Evolutionary conservation across 2,888 invertebrate species (phyloP).

Genomic region (Spilarctia lutea): DNA sequence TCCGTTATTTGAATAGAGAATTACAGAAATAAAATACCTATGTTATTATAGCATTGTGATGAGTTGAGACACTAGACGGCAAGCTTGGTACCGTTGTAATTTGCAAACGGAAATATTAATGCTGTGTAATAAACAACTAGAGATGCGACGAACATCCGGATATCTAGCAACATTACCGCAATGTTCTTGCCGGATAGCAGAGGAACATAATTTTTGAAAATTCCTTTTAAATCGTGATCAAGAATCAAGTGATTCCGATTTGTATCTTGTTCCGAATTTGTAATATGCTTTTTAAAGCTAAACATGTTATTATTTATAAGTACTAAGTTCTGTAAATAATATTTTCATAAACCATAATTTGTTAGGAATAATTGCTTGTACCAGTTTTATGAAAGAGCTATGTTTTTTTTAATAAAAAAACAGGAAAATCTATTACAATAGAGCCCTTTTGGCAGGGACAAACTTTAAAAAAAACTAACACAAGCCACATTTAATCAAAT

Average conservation of each 20-base stretch:
- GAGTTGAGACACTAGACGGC: slow-evolving; percentile 18
- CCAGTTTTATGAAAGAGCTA: background rate
- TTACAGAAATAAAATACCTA: slow-evolving; percentile 27
- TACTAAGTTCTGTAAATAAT: background rate
- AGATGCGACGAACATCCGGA: slow-evolving; percentile 5
- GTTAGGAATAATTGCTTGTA: background rate
- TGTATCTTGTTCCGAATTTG: background rate
- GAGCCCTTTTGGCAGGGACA: too few relatives aligned
- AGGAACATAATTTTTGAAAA: too few relatives aligned
- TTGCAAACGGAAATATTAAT: slow-evolving; percentile 55
- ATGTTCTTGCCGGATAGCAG: background rate
- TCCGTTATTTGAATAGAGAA: slow-evolving; percentile 37
- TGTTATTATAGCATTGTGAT: slow-evolving; percentile 26
- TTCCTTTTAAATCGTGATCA: background rate
- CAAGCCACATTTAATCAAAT: background rate
- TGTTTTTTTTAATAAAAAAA: background rate
- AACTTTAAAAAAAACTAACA: too few relatives aligned
- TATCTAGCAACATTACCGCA: background rate
- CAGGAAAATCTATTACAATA: too few relatives aligned
- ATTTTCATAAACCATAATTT: background rate
- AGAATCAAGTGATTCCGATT: background rate
- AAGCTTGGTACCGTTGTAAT: slow-evolving; percentile 44
- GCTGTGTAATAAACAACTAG: slow-evolving; percentile 37
- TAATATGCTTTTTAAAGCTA: background rate
- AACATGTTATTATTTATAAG: background rate